phyloP scores from a whole-genome alignment of 2,888 invertebrate species.

The Ischnura elegans region DNA sequence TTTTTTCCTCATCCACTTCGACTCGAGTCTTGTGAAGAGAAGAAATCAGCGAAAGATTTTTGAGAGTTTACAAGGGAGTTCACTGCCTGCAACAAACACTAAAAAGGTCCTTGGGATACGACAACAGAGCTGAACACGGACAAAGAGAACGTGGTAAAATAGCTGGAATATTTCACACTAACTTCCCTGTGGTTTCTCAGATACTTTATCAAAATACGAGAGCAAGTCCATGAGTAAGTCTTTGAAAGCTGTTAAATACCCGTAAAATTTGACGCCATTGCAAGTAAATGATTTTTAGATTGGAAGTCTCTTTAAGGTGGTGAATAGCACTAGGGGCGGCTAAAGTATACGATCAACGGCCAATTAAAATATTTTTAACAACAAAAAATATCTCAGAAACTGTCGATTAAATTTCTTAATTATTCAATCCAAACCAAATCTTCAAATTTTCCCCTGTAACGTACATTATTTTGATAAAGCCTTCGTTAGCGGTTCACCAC shows the following conservation, averaged over 20 bases:
- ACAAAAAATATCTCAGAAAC: no score
- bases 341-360: no score
- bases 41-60: not conserved
- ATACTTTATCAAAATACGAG: not conserved
- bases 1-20: not conserved
- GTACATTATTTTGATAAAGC: no score
- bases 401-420: no score
- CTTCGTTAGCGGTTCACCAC: no score
- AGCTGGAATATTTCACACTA: not conserved
- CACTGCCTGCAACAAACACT: not conserved
- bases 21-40: not conserved
- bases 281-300: no score
- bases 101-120: not conserved
- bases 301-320: no score
- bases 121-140: not conserved
- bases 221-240: not conserved
- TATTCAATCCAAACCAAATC: no score
- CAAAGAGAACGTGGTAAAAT: not conserved
- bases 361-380: no score
- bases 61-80: constrained; percentile 21
- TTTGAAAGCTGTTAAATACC: not conserved
- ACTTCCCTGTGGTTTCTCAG: not conserved
- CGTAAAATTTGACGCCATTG: no score
- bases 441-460: no score
- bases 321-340: no score